Evolutionary conservation across 2,797 vertebrate species (phyloP).

Genomic region (Tapirus indicus): DNA sequence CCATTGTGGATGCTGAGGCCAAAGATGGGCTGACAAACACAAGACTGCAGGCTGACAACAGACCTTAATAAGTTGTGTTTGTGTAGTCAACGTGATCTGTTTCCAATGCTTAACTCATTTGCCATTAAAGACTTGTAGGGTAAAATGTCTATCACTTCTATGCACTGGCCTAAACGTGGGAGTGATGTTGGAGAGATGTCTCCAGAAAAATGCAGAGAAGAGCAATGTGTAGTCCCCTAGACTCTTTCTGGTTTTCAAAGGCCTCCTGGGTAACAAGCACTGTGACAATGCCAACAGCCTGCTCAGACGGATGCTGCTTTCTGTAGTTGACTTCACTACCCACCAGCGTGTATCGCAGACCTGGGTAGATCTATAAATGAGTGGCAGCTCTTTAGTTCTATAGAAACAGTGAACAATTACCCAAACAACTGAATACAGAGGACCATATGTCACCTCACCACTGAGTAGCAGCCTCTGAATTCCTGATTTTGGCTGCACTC

Average conservation of each 20-base stretch:
- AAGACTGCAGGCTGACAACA: not conserved
- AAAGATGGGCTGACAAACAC: not conserved
- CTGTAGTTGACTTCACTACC: not conserved
- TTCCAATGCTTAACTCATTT: not conserved
- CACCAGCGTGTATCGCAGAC: not conserved
- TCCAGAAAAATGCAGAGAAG: not conserved
- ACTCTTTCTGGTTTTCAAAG: not conserved
- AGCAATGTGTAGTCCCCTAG: not conserved
- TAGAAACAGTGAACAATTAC: slow-evolving; percentile 45
- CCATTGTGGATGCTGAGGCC: not conserved
- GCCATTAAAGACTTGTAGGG: not conserved
- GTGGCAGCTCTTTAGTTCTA: not conserved
- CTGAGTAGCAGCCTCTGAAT: not conserved
- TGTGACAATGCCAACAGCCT: not conserved
- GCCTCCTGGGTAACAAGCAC: not conserved
- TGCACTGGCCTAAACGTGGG: not conserved
- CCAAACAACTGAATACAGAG: not conserved
- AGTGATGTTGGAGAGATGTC: not conserved
- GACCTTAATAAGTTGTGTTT: not conserved
- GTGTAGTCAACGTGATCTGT: not conserved
- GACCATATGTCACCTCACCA: not conserved
- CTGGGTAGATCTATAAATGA: not conserved
- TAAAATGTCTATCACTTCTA: not conserved
- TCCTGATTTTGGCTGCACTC: not conserved
- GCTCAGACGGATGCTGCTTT: not conserved